Evolutionary conservation across 2,888 invertebrate species (phyloP), one percentile per base, ranked within the genome.

Genomic region (Drosophila setosimentum): DNA sequence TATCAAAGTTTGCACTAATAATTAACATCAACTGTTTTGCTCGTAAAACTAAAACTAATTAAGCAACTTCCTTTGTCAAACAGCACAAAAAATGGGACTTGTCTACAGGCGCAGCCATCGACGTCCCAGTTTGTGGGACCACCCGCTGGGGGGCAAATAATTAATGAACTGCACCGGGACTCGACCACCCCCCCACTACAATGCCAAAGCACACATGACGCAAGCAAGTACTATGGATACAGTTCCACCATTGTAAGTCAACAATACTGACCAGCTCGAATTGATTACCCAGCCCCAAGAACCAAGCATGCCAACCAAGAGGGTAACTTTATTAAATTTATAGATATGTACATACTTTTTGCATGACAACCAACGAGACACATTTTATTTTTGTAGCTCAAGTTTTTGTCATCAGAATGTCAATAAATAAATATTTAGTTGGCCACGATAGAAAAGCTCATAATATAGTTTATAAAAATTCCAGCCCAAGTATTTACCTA

Each of bases 1-100:
- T 89, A 82, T 77, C 89, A 77, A 77, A 86, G 87, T 89, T 87
- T 80, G 73, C 66, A 68, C 82, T 80, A 82, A 89, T 89, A 89
- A 86, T 89, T 76, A 89, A 89, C 82, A 80, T 76, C 68, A 76
- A 80, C 73, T 71, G 32, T 60, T 59, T 32, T 30, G 37, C 27
- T 42, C 50, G n/a, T 35, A 49, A 48, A 40, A 68, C 69, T 68
- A 80, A 78, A 89, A 78, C 81, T 89, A 87, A 87, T 87, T 87
- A 87, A 81, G 76, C 81, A 69, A 83, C 79, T 80, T 78, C 73
- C 83, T 73, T 68, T 84, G 78, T 73, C 79, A 72, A 83, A 72
- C 60, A 71, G 59, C 63, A 68, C 58, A 63, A 73, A 68, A 51
- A 78, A 60, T 55, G 65, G 29, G 16, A 53, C 27, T 16, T 51